Conservation (phyloP, 2,888 invertebrate genomes). For the Buathra laborator region DNA sequence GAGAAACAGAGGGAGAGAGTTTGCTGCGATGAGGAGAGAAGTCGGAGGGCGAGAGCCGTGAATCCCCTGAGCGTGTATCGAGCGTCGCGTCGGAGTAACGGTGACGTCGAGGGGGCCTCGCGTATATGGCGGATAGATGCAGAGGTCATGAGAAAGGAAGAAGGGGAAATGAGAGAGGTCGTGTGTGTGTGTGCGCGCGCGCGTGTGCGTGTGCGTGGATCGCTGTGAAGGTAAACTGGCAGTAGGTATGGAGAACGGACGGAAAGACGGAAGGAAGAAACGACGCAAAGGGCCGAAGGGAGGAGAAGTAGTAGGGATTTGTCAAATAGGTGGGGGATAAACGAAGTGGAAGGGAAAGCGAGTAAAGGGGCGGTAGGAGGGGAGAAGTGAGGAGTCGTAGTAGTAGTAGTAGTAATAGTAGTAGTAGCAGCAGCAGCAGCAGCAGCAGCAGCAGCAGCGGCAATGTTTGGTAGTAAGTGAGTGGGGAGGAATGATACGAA, state of each 20-base stretch:
- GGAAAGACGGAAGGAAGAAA: slow-evolving; percentile 58
- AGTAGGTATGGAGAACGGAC: slow-evolving; percentile 47
- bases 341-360: slow-evolving; percentile 35
- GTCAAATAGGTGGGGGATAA: slow-evolving; percentile 49
- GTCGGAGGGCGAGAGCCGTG: slow-evolving; percentile 31
- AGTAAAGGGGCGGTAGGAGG: slow-evolving; percentile 21
- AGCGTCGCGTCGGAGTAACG: slow-evolving; percentile 64
- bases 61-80: slow-evolving; percentile 59
- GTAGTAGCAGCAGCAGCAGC: slow-evolving; percentile 13
- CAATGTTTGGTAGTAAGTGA: slow-evolving; percentile 17
- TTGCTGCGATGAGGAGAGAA: slow-evolving; percentile 7
- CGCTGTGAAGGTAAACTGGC: slow-evolving; percentile 14
- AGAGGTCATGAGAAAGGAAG: slow-evolving; percentile 25
- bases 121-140: slow-evolving; percentile 19
- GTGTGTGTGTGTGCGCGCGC: not conserved
- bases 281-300: slow-evolving; percentile 46
- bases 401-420: not conserved
- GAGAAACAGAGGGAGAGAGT: slow-evolving; percentile 51
- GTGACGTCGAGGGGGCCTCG: slow-evolving; percentile 43
- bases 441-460: slow-evolving; percentile 14
- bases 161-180: slow-evolving; percentile 7
- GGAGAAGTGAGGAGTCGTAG: slow-evolving; percentile 8
- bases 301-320: slow-evolving; percentile 56
- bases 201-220: not conserved
- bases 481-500: slow-evolving; percentile 18